These are phyloP conservation scores for Eupeodes luniger DNA, from an alignment of 2,888 invertebrate species.

Conservation along the genomic window DNA sequence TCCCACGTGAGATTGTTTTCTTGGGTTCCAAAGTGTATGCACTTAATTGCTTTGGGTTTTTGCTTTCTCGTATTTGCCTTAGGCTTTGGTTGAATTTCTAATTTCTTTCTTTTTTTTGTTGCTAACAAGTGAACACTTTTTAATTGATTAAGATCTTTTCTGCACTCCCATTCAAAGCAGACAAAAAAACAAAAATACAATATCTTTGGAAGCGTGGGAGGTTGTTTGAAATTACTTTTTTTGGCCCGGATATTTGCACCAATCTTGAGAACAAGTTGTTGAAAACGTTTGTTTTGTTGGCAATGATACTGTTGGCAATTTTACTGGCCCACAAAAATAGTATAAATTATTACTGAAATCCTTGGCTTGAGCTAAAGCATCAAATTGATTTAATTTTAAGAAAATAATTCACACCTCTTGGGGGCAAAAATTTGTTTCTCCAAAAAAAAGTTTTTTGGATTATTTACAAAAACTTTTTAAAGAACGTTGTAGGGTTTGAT, in stretches of 20 bases:
- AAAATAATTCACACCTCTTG: constrained; percentile 5
- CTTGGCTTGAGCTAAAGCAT: constrained; percentile 30
- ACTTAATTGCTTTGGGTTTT: constrained; percentile 61
- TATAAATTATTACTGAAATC: constrained; percentile 14
- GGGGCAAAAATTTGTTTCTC: background rate
- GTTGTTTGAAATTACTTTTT: constrained; percentile 36
- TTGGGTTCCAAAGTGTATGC: constrained; percentile 66
- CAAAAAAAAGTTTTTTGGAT: constrained; percentile 1
- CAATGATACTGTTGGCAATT: constrained; percentile 46
- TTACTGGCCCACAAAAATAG: constrained; percentile 18
- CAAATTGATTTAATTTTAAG: constrained; percentile 39
- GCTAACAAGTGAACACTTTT: constrained; percentile 52
- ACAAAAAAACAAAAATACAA: background rate
- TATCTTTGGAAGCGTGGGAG: background rate
- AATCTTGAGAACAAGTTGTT: constrained; percentile 28
- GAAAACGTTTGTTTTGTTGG: constrained; percentile 35
- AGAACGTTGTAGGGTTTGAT: too few species aligned
- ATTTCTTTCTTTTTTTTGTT: constrained; percentile 50
- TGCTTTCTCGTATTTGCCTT: constrained; percentile 65
- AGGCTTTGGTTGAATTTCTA: constrained; percentile 62
- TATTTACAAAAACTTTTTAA: background rate
- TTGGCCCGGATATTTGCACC: constrained; percentile 42
- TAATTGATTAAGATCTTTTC: constrained; percentile 63
- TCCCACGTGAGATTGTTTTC: constrained; percentile 70
- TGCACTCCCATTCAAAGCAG: constrained; percentile 49